A percentile compares a stretch with the other conserved stretches of the same genome.
These are phyloP conservation scores for Epinephelus awoara DNA, from an alignment of 2,797 vertebrate species.

Conservation along the genomic window DNA sequence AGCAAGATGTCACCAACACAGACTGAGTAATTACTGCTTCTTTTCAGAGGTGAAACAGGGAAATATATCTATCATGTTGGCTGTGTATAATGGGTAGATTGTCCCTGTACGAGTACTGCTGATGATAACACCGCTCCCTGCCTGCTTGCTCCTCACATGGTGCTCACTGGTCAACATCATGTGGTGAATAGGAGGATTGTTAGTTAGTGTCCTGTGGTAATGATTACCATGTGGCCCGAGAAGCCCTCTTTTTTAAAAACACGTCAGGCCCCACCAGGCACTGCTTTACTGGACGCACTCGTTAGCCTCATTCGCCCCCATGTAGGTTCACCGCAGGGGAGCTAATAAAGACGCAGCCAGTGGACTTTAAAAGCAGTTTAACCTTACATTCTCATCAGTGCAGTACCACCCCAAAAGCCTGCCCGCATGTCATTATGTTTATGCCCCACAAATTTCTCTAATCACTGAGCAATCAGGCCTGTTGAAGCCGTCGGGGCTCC, in stretches of 20 bases:
- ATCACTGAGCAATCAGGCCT: conserved; percentile 62
- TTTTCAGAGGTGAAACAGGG: conserved; percentile 65
- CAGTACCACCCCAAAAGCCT: conserved; percentile 32
- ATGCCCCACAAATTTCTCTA: conserved; percentile 63
- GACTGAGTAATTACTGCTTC: conserved; percentile 61
- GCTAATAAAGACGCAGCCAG: conserved; percentile 60
- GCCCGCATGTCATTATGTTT: conserved; percentile 56
- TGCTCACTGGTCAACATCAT: conserved; percentile 73
- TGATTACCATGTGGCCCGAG: conserved; percentile 76
- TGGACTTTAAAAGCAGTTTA: conserved; percentile 52
- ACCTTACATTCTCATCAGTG: conserved; percentile 34
- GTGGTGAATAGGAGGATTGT: conserved; percentile 81
- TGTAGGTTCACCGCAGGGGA: conserved; percentile 59
- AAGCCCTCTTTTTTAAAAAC: conserved; percentile 47
- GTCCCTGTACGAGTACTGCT: conserved; percentile 49
- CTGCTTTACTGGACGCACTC: conserved; percentile 54
- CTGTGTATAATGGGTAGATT: conserved; percentile 71
- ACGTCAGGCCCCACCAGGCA: conserved; percentile 51
- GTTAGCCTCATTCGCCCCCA: conserved; percentile 41
- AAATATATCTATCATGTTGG: conserved; percentile 46
- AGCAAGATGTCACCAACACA: conserved; percentile 64
- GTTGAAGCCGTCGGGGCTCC: conserved; percentile 22
- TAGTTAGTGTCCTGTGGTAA: conserved; percentile 72
- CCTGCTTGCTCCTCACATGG: conserved; percentile 65
- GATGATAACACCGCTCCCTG: conserved; percentile 42